Evolutionary conservation across 2,797 vertebrate species (phyloP), one percentile per base, ranked within the genome.

Genomic region (Eleutherodactylus coqui): DNA sequence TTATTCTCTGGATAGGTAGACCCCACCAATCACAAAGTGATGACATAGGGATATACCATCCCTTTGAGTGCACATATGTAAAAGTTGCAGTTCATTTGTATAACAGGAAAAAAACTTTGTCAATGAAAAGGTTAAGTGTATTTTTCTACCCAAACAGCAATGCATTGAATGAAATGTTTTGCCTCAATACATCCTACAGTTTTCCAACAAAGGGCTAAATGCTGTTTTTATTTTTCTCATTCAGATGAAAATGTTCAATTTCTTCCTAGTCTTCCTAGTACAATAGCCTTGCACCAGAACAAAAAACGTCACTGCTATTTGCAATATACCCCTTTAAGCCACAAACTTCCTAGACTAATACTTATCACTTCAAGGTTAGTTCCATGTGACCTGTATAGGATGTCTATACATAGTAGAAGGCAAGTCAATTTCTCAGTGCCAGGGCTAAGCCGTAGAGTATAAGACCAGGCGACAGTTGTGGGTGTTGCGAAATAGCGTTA

Each of bases 321-420:
- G 90, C 92, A 93, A 94, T 94, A 91, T 84, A 90, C 89, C 90
- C 92, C 91, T 91, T 93, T 92, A 94, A 94, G 92, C 89, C 91
- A 88, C 89, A 91, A 91, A 94, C 93, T 94, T 94, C 93, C 92
- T 92, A 93, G 93, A 93, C 92, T 87, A 89, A 93, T 93, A 93
- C 92, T 95, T 95, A 93, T 92, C 93, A 92, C 93, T 94, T 93
- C 91, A 88, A 92, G 93, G 93, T 95, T 94, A 94, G 93, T 95
- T 95, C 94, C 93, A 90, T 89, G 92, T 94, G 95, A 95, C 94
- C 94, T 95, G 92, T 88, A 89, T 90, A 93, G 91, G 92, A 93
- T 90, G 91, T 89, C 91, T 91, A 88, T 91, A 93, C 94, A 94
- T 93, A 94, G 93, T 36, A 53, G 92, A 94, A 93, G 90, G 91